Base-by-base conservation (phyloP, 2,888 invertebrate species). In the Xestia xanthographa region DNA sequence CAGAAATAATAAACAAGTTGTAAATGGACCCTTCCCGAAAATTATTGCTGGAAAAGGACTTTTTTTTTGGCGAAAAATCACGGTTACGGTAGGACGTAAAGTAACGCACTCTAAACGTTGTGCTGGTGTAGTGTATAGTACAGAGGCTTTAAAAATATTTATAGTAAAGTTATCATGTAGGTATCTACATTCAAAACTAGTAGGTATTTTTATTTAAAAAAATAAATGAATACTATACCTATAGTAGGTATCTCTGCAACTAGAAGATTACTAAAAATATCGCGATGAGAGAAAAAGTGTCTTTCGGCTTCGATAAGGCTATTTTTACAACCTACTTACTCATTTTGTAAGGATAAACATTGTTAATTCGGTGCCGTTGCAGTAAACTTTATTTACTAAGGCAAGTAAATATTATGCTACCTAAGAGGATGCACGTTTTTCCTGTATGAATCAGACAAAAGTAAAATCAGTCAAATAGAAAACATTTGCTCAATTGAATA, bases 401-500 rank as follows among this genome's bases (percentile, higher is more conserved):
- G 80, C 17, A 63, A 41, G 53, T 67, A 48, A 72, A 78, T 66
- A 72, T 20, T 11, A 50, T n/a, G n/a, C 20, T 60, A 58, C 22
- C 0, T 65, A 72, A 53, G 14, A 72, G 43, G 34, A 72, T 69
- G 56, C 43, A 81, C 9, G 6, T n/a, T 69, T 76, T 71, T 62
- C 38, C 70, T 29, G 29, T 56, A 48, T 62, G 53, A 79, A 38
- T 78, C 75, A 79, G n/a, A 62, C 48, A 68, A 60, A 66, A 65
- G 43, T 43, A 68, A 66, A 74, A 58, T 17, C n/a, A n/a, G n/a
- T n/a, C 48, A 43, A 63, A 48, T 72, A 22, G 60, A 65, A 67
- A 70, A 83, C 68, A 50, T 79, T 11, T 77, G 71, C 14, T 70
- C 63, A 26, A 58, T 67, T 63, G 63, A 77, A 77, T 82, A 75